Evolutionary conservation across 2,888 invertebrate species (phyloP), one percentile per base, ranked within the genome.

Genomic region (Bellardia bayeri): DNA sequence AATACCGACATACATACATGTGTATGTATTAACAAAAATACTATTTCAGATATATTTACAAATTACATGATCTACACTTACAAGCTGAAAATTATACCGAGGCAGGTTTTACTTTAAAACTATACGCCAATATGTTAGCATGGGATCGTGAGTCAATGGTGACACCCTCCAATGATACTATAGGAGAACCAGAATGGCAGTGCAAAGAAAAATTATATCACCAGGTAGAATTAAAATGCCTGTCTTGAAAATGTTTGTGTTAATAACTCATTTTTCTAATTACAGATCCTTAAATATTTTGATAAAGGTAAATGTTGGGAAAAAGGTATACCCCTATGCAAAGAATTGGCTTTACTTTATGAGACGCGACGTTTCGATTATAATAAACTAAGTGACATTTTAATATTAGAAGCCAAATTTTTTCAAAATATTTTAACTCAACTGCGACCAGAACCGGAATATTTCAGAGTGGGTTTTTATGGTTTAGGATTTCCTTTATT

Each of bases 241-340:
- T 4, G 11, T 13, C 2, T 11, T 13, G 13, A 5, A 58, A 30
- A 58, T 58, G 30, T 58, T 4, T 13, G 13, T 23, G 11, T 30
- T 11, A 0, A 30, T 30, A 58, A 13, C 23, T 9, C 0, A 23
- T 2, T 58, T 33, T 30, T 13, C 49, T 16, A 4, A 54, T 88
- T 89, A 9, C 54, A 97, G 94, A 98, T 98, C 64, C 95, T 99
- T 78, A 96, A 97, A 91, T 98, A 98, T 92, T 98, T 98, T 91
- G 98, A 99, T 92, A 96, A 97, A 89, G 99, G 99, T 90, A 98
- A 98, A 96, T 97, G 98, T 90, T 99, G 99, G 99, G 99, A 99
- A 92, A 98, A 98, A 94, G 98, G 98, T 0, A 96, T 99, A 54
- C 98, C 98, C 0, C 93, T 99, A 56, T 96, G 98, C 89, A 98